Base-by-base conservation (phyloP, 2,888 invertebrate genomes). In the Nymphalis c-album region DNA sequence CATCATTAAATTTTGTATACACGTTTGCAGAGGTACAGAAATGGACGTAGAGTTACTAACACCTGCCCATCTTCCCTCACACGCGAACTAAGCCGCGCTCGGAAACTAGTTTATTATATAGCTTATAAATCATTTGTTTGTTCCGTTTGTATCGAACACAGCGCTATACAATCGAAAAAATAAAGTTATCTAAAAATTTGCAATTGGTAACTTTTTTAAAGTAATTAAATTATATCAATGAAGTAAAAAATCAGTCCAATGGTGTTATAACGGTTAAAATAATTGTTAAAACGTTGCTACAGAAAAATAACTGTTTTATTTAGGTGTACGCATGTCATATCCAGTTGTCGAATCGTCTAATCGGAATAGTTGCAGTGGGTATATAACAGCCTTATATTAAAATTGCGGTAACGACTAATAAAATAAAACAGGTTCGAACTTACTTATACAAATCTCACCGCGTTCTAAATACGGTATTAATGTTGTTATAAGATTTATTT, bases 391-490 rank as follows among this genome's bases (percentile, higher is more conserved):
- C 22, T 51, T 22, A 50, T 7, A 50, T 8, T 20, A 50, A 18
- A 50, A 20, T 53, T 26, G 53, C 26, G 20, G 18, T 50, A 50
- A 50, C 18, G 18, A 26, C 26, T 13, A 53, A 53, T 53, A 53
- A 53, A 53, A 53, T 17, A 53, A 26, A 53, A 53, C 53, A 26
- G 53, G 53, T 53, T 53, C 53, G 16, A 48, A n/a, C 7, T 48
- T 48, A 53, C 7, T 10, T 18, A n/a, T 20, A 50, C 20, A 50
- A 50, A 50, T 4, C 10, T 18, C 3, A 50, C 50, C 18, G n/a
- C n/a, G 50, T 50, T 50, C 13, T 40, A 13, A 40, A 40, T 40
- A 40, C 13, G 13, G 13, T 40, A 40, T 13, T 13, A 13, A 10
- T 40, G 40, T 40, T 13, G 40, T 40, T 40, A 40, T 40, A 40